Base-by-base conservation (phyloP, 2,113 vertebrate species). In the Solenodon paradoxus region DNA sequence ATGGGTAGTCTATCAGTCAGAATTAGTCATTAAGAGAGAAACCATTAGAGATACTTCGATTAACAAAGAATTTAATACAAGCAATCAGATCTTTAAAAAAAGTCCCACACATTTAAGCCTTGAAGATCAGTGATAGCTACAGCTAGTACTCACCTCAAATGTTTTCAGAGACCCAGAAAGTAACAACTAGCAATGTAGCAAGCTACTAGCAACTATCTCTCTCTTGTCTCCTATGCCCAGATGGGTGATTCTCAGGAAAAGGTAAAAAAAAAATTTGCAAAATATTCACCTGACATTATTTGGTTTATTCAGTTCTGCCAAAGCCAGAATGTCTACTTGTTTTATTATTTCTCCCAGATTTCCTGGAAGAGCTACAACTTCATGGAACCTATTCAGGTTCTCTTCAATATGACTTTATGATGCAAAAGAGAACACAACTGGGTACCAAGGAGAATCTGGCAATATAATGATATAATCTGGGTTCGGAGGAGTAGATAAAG, bases 21-120 rank as follows among this genome's bases (percentile, higher is more conserved):
- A 5, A 12, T 61, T 79, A 35, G 3, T 9, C 30, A 66, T 38
- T 2, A 28, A 88, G 72, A 81, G 30, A 83, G 45, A 49, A 42
- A 2, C 1, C 9, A 42, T 51, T 57, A 45, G 68, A 84, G 32
- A 63, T 10, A 35, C 53, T 82, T 77, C 17, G 68, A 38, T 38
- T 51, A 42, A 26, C 32, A 28, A 63, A 92, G 7, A 7, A 28
- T 75, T 42, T 51, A 53, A 77, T 45, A 30, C 11, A 63, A 26
- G 10, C 11, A 68, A 63, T 38, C 64, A 63, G 22, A 61, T n/a
- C 11, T 45, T 79, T 61, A 63, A 24, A 49, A 63, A 78, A 47
- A n/a, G n/a, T n/a, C n/a, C 2, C 2, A 1, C 13, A 32, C 1
- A 1, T 5, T 38, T 63, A 7, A 24, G n/a, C 22, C n/a, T 24